Base-by-base conservation (phyloP, 1,140 invertebrate species). In the Heliconius himera region DNA sequence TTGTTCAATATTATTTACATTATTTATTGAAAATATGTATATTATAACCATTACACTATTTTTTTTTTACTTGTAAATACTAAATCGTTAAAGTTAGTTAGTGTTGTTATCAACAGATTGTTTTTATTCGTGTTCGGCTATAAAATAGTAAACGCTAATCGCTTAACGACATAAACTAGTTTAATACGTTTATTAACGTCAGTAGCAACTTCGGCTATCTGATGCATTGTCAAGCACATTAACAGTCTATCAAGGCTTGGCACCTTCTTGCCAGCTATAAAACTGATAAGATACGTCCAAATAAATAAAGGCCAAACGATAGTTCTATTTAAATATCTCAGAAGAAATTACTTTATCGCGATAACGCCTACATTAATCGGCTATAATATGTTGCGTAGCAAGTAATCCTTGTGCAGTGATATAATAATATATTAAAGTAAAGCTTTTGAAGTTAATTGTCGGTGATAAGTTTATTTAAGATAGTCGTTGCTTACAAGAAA, bases 301-400 rank as follows among this genome's bases (percentile, higher is more conserved):
- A 90, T 89, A 90, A 91, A 88, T 87, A 86, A 83, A 81, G 85
- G 77, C 85, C 80, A 79, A 88, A 87, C 84, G 87, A 83, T 88
- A 87, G 8, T 86, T 82, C 85, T 87, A 89, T 87, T 88, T 85
- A 86, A 89, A 88, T 92, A 89, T 88, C 85, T 87, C 75, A 81
- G 88, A 86, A 84, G 82, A 84, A 84, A 87, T 83, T 83, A 79
- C 82, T 85, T 77, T 76, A 80, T 76, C 74, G 75, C 70, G 90
- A 91, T 91, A 90, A 88, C 81, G 76, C 72, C 70, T 77, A 76
- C 76, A 77, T 76, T 80, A 82, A 83, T 85, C 85, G 81, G 78
- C 76, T 77, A 85, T 86, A 82, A 87, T 82, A 82, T 85, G 77
- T 79, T 74, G 74, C 73, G 20, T 66, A 81, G 84, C 83, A 85